Evolutionary conservation across 2,113 vertebrate species (phyloP).

Genomic region (Bolborhynchus lineola): DNA sequence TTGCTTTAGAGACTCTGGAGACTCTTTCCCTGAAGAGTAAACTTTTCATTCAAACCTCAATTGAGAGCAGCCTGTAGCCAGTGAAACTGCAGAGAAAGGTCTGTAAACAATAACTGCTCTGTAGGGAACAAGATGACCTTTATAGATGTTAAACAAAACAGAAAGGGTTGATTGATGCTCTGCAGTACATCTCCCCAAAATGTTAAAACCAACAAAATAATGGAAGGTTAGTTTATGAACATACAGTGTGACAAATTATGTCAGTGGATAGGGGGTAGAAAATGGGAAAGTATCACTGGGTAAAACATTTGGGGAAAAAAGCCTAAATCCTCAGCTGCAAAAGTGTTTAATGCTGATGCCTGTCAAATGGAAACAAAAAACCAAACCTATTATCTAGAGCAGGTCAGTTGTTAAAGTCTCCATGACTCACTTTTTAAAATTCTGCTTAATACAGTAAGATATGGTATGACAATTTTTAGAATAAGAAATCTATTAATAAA

Average conservation of each 20-base stretch:
- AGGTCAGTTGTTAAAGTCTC: not conserved
- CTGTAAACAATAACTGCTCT: conserved; percentile 59
- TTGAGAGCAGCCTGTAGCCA: not conserved
- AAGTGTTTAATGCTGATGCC: not conserved
- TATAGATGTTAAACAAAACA: conserved; percentile 47
- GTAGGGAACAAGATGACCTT: conserved; percentile 59
- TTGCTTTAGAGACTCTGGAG: conserved; percentile 19
- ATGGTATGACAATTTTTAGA: not conserved
- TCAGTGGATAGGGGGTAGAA: not conserved
- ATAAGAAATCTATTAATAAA: not conserved
- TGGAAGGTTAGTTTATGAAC: conserved; percentile 28
- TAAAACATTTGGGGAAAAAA: not conserved
- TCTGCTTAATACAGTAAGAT: not conserved
- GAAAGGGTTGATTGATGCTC: conserved; percentile 51
- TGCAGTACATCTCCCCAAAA: not conserved
- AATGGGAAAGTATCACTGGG: not conserved
- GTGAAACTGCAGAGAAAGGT: conserved; percentile 39
- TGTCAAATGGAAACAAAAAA: not conserved
- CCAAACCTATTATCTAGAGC: not conserved
- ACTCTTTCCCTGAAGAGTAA: not conserved
- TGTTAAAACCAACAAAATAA: conserved; percentile 22
- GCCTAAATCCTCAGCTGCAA: not conserved
- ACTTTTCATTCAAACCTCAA: conserved; percentile 18
- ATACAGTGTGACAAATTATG: not conserved
- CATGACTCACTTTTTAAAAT: not conserved